phyloP scores from a whole-genome alignment of 1,140 invertebrate genomes.

The Gonioctena quinquepunctata region DNA sequence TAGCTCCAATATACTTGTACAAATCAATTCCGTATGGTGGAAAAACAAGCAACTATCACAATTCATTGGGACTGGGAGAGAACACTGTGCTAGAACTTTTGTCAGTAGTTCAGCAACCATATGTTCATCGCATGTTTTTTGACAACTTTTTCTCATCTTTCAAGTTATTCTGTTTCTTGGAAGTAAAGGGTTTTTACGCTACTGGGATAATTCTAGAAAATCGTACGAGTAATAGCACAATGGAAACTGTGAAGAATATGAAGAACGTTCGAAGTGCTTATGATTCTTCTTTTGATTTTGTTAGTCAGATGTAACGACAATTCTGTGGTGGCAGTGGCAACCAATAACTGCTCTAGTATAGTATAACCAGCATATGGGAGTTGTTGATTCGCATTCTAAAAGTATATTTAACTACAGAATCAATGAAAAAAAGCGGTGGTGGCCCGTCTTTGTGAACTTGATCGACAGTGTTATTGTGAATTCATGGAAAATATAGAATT shows the following conservation, averaged over 20 bases:
- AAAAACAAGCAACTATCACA: not conserved
- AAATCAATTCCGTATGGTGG: not conserved
- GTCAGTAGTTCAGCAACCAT: not conserved
- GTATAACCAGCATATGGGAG: not conserved
- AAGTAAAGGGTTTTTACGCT: not conserved
- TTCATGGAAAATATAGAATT: constrained; percentile 1
- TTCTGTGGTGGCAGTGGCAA: not conserved
- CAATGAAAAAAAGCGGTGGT: not conserved
- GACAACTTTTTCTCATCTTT: not conserved
- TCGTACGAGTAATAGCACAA: not conserved
- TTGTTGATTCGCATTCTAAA: not conserved
- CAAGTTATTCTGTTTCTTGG: not conserved
- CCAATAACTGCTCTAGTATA: not conserved
- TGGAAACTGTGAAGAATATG: not conserved
- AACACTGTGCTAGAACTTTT: not conserved
- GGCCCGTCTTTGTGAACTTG: not conserved
- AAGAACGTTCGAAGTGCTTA: not conserved
- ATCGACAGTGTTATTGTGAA: not conserved
- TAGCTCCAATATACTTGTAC: not conserved
- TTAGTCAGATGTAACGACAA: not conserved
- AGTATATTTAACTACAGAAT: not conserved
- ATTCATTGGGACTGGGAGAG: not conserved
- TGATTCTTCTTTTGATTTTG: not conserved
- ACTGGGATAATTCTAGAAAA: not conserved
- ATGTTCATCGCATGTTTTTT: not conserved